Conservation (phyloP, 2,888 invertebrate species). For the Panopea generosa region DNA sequence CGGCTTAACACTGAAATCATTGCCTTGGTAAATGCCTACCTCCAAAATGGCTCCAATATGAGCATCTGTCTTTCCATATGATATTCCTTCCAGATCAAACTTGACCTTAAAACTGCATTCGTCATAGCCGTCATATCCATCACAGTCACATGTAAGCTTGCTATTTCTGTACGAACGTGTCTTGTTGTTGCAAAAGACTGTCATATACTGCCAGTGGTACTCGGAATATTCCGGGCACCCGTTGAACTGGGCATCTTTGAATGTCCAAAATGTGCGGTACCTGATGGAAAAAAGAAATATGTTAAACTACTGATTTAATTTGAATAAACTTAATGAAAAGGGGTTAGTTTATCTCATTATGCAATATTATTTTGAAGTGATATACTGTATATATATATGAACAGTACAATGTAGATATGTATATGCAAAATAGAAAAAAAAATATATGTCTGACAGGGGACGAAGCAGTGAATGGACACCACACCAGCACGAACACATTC, state of each 20-base stretch:
- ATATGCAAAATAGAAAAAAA: too few relatives aligned
- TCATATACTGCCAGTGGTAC: slow-evolving; percentile 44
- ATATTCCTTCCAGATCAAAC: slow-evolving; percentile 46
- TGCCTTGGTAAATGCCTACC: slow-evolving; percentile 2
- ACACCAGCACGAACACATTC: too few relatives aligned
- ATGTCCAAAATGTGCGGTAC: slow-evolving; percentile 48
- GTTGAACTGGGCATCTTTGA: slow-evolving; percentile 41
- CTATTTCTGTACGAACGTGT: slow-evolving; percentile 17
- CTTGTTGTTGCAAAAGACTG: slow-evolving; percentile 13
- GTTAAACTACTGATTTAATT: too few relatives aligned
- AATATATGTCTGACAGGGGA: too few relatives aligned
- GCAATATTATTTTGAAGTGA: too few relatives aligned
- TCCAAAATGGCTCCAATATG: slow-evolving; percentile 39
- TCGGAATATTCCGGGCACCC: slow-evolving; percentile 52
- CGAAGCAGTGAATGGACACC: too few relatives aligned
- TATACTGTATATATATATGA: too few relatives aligned
- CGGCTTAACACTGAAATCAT: slow-evolving; percentile 7
- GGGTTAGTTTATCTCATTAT: too few relatives aligned
- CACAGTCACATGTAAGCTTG: slow-evolving; percentile 6
- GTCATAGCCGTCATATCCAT: background rate
- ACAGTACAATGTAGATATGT: too few relatives aligned
- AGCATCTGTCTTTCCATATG: slow-evolving; percentile 39
- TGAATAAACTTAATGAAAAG: too few relatives aligned
- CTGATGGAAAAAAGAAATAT: slow-evolving; percentile 17
- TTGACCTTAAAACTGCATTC: slow-evolving; percentile 16